These are phyloP conservation scores for Nemotelus pantherinus DNA, from an alignment of 2,888 invertebrate species.

Conservation along the genomic window DNA sequence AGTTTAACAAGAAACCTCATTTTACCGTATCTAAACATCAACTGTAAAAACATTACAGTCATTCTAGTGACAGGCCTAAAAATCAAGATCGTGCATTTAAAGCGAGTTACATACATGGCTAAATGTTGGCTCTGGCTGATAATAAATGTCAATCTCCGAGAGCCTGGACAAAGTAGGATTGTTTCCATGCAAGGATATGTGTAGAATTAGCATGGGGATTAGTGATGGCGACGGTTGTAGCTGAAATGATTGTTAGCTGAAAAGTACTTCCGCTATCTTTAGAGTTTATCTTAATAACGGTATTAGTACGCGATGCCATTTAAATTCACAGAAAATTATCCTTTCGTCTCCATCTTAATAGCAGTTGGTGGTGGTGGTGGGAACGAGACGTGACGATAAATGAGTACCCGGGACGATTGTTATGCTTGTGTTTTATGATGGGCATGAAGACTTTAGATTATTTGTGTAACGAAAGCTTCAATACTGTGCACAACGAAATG, in stretches of 20 bases:
- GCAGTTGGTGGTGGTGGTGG: no score
- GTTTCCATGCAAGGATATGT: not conserved
- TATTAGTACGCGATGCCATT: constrained; percentile 10
- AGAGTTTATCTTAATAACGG: constrained; percentile 17
- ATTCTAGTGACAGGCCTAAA: not conserved
- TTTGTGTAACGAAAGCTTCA: not conserved
- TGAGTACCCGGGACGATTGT: not conserved
- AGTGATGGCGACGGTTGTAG: not conserved
- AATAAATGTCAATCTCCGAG: not conserved
- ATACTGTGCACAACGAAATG: not conserved
- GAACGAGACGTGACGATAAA: not conserved
- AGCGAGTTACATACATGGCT: not conserved
- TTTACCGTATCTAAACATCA: not conserved
- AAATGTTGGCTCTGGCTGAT: not conserved
- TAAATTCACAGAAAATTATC: constrained; percentile 23
- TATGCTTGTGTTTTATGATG: not conserved
- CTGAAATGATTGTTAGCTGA: not conserved
- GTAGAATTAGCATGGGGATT: not conserved
- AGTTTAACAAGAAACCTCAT: not conserved
- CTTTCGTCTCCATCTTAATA: not conserved
- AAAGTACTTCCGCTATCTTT: not conserved
- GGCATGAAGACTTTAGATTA: not conserved
- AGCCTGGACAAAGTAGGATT: not conserved
- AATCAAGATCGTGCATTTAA: not conserved
- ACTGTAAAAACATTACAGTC: not conserved